These are phyloP conservation scores for Drosophila hawaiiensis DNA, from an alignment of 2,888 invertebrate genomes.

Conservation along the genomic window DNA sequence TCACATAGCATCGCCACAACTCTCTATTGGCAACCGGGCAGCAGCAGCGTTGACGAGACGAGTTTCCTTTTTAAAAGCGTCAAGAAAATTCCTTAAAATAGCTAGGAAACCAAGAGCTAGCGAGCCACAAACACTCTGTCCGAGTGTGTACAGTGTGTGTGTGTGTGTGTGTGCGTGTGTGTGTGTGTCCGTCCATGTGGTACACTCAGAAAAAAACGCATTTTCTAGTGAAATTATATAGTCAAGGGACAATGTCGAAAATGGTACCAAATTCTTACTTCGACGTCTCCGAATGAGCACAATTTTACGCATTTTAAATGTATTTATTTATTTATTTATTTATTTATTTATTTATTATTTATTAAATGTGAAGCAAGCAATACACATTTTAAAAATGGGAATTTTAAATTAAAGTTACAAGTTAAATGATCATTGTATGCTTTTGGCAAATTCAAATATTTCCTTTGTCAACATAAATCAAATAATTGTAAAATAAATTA, in stretches of 20 bases:
- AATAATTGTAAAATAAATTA: too few relatives aligned
- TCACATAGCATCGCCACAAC: constrained; percentile 32
- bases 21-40: constrained; percentile 56
- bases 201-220: background rate
- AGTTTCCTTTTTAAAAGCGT: constrained; percentile 63
- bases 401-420: background rate
- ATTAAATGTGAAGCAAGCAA: too few relatives aligned
- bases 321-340: background rate
- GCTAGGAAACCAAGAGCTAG: constrained; percentile 25
- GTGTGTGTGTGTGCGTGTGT: constrained; percentile 5
- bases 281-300: background rate
- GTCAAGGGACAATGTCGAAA: background rate
- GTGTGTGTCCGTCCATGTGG: background rate
- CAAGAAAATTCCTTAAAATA: constrained; percentile 71
- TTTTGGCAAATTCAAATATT: too few relatives aligned
- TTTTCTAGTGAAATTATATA: background rate
- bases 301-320: background rate
- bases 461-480: too few relatives aligned
- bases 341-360: too few relatives aligned
- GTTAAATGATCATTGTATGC: background rate
- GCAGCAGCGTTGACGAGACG: constrained; percentile 32
- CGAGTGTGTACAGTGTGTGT: constrained; percentile 3
- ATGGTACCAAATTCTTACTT: background rate
- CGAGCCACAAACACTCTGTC: constrained; percentile 3
- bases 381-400: too few relatives aligned